Evolutionary conservation across 2,888 invertebrate species (phyloP).

Genomic region (Rhabditoides inermis): DNA sequence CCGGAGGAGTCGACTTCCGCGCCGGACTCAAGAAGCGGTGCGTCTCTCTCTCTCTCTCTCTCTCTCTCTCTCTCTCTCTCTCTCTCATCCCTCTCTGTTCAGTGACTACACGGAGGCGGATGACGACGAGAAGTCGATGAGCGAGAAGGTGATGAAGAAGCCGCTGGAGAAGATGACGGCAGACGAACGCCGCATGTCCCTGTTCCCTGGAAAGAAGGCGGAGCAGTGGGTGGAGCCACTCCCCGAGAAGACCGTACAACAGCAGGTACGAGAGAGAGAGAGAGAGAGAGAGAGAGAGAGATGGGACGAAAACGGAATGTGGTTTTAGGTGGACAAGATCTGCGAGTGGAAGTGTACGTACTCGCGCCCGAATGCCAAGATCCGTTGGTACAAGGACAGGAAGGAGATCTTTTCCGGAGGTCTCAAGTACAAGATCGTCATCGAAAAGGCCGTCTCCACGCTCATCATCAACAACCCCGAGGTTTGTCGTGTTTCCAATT

Average conservation of each 20-base stretch:
- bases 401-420: constrained; percentile 57
- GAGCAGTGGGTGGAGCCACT: constrained; percentile 49
- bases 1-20: constrained; percentile 79
- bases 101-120: too few species aligned
- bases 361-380: constrained; percentile 75
- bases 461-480: constrained; percentile 81
- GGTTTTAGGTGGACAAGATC: constrained; percentile 74
- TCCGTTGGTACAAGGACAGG: constrained; percentile 53
- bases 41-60: constrained; percentile 2
- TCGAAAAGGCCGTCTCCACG: constrained; percentile 81
- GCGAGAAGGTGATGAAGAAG: too few species aligned
- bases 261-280: constrained; percentile 24
- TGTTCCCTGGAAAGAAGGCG: constrained; percentile 47
- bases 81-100: too few species aligned
- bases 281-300: not conserved
- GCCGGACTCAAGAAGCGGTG: constrained; percentile 82
- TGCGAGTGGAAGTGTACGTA: constrained; percentile 86
- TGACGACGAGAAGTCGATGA: too few species aligned
- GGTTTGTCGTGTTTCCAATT: constrained; percentile 52
- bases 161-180: too few species aligned
- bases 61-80: not conserved
- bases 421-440: constrained; percentile 88
- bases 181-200: constrained; percentile 17
- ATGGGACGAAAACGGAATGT: not conserved
- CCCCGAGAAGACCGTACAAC: constrained; percentile 40